Evolutionary conservation across 1,140 invertebrate genomes (phyloP).

Genomic region (Amphibalanus amphitrite): DNA sequence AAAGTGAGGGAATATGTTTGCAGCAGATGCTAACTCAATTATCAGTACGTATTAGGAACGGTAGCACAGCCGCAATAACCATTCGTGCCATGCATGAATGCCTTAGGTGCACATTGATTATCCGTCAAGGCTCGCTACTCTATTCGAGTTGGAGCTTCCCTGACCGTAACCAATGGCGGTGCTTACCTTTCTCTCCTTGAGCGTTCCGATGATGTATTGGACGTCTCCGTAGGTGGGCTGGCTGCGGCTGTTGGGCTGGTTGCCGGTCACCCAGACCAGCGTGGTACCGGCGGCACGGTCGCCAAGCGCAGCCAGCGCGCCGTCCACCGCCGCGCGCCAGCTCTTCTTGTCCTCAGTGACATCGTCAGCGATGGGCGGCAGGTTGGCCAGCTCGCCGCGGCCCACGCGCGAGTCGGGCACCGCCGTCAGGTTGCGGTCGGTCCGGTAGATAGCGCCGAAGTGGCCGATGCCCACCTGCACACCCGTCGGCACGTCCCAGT

Average conservation of each 20-base stretch:
- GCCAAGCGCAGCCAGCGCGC: conserved; percentile 11
- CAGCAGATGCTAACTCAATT: too few relatives aligned
- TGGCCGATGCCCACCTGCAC: conserved; percentile 20
- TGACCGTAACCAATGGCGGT: too few relatives aligned
- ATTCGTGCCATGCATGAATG: too few relatives aligned
- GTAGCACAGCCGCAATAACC: too few relatives aligned
- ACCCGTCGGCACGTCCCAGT: conserved; percentile 20
- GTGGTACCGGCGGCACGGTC: conserved; percentile 8
- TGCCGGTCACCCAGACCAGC: background rate
- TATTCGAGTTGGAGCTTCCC: too few relatives aligned
- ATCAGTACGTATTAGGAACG: too few relatives aligned
- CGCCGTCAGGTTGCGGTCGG: conserved; percentile 16
- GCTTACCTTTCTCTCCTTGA: background rate
- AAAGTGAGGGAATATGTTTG: too few relatives aligned
- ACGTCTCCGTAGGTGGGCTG: background rate
- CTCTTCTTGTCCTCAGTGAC: conserved; percentile 15
- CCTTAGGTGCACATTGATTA: too few relatives aligned
- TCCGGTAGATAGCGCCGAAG: conserved; percentile 15
- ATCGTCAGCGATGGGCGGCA: conserved; percentile 17
- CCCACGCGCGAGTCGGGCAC: conserved; percentile 15
- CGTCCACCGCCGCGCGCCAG: conserved; percentile 14
- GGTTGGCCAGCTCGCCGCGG: conserved; percentile 17
- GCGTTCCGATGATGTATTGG: background rate
- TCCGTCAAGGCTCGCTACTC: too few relatives aligned
- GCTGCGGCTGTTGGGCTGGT: background rate